Base-by-base conservation (phyloP, 53 echinoderm and acorn worm genomes). In the Henricia sp. region DNA sequence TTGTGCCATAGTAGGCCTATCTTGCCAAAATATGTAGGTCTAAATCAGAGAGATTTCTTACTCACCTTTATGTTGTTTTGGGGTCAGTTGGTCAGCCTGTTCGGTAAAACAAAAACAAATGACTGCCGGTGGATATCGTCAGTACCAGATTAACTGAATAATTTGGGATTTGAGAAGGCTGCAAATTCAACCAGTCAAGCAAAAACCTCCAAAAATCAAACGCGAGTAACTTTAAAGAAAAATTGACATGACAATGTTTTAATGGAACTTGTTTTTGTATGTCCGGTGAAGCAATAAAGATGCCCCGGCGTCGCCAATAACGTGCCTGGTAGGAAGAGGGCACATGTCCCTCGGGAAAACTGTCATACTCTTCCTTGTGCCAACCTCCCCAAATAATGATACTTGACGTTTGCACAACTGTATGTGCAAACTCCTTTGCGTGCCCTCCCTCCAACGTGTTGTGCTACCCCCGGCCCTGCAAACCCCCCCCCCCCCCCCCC, bases 31-130 rank as follows among this genome's bases (percentile, higher is more conserved):
- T 42, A 68, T 42, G 9, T 19, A 21, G 9, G 1, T 38, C 23
- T 24, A 0, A 68, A 37, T 32, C 29, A 66, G 11, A 63, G 3
- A 3, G 13, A 17, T 66, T 66, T 2, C 19, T 20, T 24, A 54
- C 83, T 82, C 42, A 82, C 83, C 83, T 1, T 19, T 68, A 32
- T 67, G 66, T 67, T 82, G 83, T 34, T 82, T 68, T 51, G 66
- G 67, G 4, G 63, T 82, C 23, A 82, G 64, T 14, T 67, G 67
- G 41, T 82, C 83, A 32, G 83, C 65, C 83, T 82, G 66, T 36
- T 36, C 23, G 29, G 12, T 37, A 24, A 40, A 69, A 67, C 3
- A 20, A 68, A 34, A 67, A 30, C 36, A 68, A 68, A 68, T 68
- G 21, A n/a, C n/a, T n/a, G n/a, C n/a, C n/a, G 25, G 16, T 11